phyloP scores from a whole-genome alignment of 2,888 invertebrate genomes.

The Himalopsyche kuldschensis region DNA sequence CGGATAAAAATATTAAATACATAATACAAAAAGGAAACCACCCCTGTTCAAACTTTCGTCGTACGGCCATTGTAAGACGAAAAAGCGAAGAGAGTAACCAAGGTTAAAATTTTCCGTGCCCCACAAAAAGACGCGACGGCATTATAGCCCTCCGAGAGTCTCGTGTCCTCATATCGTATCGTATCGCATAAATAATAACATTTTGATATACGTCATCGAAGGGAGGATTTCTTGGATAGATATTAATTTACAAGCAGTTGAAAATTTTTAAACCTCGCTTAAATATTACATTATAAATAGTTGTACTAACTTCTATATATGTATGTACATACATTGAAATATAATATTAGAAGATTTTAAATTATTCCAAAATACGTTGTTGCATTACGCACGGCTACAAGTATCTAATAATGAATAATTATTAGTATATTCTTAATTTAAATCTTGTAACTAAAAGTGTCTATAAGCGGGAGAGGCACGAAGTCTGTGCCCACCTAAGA shows the following conservation, averaged over 20 bases:
- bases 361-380: too few relatives aligned
- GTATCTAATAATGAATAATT: too few relatives aligned
- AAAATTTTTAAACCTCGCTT: background rate
- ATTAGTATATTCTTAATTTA: too few relatives aligned
- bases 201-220: conserved; percentile 30
- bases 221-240: conserved; percentile 9
- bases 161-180: conserved; percentile 10
- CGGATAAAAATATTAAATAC: background rate
- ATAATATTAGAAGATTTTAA: too few relatives aligned
- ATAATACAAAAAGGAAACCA: background rate
- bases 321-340: too few relatives aligned
- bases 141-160: conserved; percentile 18
- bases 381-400: too few relatives aligned
- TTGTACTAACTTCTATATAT: too few relatives aligned
- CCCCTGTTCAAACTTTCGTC: background rate
- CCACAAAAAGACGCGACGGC: conserved; percentile 8
- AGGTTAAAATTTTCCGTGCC: conserved; percentile 15
- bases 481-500: too few relatives aligned
- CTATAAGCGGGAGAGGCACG: too few relatives aligned
- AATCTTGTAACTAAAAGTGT: too few relatives aligned
- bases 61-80: background rate
- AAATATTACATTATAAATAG: too few relatives aligned
- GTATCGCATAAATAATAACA: conserved; percentile 35
- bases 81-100: background rate
- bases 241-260: conserved; percentile 22